These are phyloP conservation scores for Marasmarcha lunaedactyla DNA, from an alignment of 2,888 invertebrate genomes.

Conservation along the genomic window DNA sequence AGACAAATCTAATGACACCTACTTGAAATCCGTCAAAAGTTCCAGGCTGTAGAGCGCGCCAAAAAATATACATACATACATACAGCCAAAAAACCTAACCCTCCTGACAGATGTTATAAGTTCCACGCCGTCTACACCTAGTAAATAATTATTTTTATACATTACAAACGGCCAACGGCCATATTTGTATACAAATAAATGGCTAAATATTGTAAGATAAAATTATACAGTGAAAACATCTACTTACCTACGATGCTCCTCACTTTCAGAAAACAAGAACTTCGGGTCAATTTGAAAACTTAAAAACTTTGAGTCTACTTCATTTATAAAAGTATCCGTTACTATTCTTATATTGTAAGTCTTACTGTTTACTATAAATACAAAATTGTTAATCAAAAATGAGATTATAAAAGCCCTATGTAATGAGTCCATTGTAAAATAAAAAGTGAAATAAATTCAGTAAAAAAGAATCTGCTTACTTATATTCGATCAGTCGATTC, in stretches of 20 bases:
- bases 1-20: too few species aligned
- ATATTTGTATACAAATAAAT: too few species aligned
- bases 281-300: conserved; percentile 81
- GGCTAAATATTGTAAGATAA: too few species aligned
- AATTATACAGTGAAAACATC: too few species aligned
- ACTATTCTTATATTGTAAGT: conserved; percentile 70
- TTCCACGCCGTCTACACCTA: too few species aligned
- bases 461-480: conserved; percentile 6
- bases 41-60: too few species aligned
- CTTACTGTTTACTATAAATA: conserved; percentile 25
- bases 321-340: conserved; percentile 72
- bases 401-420: conserved; percentile 7
- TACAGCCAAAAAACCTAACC: too few species aligned
- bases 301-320: conserved; percentile 77
- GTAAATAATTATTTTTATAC: too few species aligned
- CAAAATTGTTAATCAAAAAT: conserved; percentile 9
- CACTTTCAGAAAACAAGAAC: conserved; percentile 57
- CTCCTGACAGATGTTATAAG: too few species aligned
- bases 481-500: conserved; percentile 21
- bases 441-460: conserved; percentile 4
- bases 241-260: conserved; percentile 38
- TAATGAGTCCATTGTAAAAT: conserved; percentile 7
- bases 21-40: too few species aligned
- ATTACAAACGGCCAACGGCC: too few species aligned
- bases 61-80: too few species aligned